Evolutionary conservation across 1,140 invertebrate species (phyloP).

Genomic region (Trichogramma pretiosum): DNA sequence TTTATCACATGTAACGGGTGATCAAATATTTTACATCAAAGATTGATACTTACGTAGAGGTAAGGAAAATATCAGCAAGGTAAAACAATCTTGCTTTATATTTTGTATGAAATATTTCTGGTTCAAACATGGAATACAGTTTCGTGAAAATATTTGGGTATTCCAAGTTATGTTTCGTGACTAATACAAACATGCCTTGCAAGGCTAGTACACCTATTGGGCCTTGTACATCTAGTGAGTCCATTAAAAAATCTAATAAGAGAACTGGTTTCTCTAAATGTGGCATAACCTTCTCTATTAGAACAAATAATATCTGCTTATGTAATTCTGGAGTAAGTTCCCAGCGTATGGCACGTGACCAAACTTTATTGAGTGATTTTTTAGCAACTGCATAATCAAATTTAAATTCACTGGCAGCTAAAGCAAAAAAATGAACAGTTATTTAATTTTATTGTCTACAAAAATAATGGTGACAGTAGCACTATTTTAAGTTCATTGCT

Average conservation of each 20-base stretch:
- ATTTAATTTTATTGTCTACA: slow-evolving; percentile 1
- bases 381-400: slow-evolving; percentile 37
- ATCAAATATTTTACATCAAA: too few species aligned
- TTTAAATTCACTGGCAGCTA: slow-evolving; percentile 28
- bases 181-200: slow-evolving; percentile 86
- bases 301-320: slow-evolving; percentile 66
- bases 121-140: slow-evolving; percentile 85
- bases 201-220: slow-evolving; percentile 79
- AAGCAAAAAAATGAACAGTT: background rate
- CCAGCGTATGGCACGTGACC: slow-evolving; percentile 65
- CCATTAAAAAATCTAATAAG: slow-evolving; percentile 87
- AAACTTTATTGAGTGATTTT: slow-evolving; percentile 54
- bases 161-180: slow-evolving; percentile 86
- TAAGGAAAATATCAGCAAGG: slow-evolving; percentile 81
- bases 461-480: slow-evolving; percentile 2
- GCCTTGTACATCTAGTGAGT: slow-evolving; percentile 79
- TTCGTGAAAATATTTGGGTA: slow-evolving; percentile 93
- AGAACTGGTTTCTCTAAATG: slow-evolving; percentile 73
- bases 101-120: slow-evolving; percentile 81
- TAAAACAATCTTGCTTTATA: slow-evolving; percentile 81
- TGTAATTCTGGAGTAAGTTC: slow-evolving; percentile 58
- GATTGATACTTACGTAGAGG: slow-evolving; percentile 71
- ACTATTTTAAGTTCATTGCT: slow-evolving; percentile 1
- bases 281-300: slow-evolving; percentile 74
- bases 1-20: too few species aligned